Evolutionary conservation across 2,113 vertebrate species (phyloP), one percentile per base, ranked within the genome.

Genomic region (Eurystomus gularis): DNA sequence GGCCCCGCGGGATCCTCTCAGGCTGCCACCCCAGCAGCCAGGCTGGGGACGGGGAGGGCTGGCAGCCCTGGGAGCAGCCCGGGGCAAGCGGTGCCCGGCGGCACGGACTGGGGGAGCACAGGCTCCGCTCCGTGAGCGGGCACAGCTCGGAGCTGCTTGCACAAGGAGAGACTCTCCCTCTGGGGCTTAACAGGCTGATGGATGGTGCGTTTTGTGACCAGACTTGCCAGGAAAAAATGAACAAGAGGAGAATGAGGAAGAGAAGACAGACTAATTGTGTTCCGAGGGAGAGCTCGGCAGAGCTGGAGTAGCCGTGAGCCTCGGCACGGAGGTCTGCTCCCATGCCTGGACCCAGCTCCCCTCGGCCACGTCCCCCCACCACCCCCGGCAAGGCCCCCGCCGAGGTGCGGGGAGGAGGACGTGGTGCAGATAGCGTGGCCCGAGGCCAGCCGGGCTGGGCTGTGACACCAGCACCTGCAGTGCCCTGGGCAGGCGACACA

Each of bases 401-500:
- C 2, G 17, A 8, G 39, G 52, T 60, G 9, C 10, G 7, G 44
- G 51, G 37, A 29, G 8, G 16, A 79, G 81, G 26, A 48, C 11
- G 42, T 42, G 39, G 51, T n/a, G 51, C 78, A 88, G 84, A 7
- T 78, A 78, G 33, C 24, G 1, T 40, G 78, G 57, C 24, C 17
- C 1, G 3, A 13, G 57, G 55, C 90, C 78, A 70, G 49, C 7
- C 2, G 1, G 16, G 62, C 69, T 2, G 14, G 46, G 49, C 90
- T 46, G 72, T 20, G 72, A 48, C 62, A 51, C 26, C 6, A 4
- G 65, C 52, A 66, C 52, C 72, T 28, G 71, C 52, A 13, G 58
- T 10, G 44, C 13, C 44, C 40, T 0, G 4, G 24, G 70, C 49
- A 9, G 37, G 51, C 1, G 17, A 35, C 8, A 0, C 0, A 17